Base-by-base conservation (phyloP, 37 sponge, comb jelly and placozoan species). In the Aplysina aerophoba region DNA sequence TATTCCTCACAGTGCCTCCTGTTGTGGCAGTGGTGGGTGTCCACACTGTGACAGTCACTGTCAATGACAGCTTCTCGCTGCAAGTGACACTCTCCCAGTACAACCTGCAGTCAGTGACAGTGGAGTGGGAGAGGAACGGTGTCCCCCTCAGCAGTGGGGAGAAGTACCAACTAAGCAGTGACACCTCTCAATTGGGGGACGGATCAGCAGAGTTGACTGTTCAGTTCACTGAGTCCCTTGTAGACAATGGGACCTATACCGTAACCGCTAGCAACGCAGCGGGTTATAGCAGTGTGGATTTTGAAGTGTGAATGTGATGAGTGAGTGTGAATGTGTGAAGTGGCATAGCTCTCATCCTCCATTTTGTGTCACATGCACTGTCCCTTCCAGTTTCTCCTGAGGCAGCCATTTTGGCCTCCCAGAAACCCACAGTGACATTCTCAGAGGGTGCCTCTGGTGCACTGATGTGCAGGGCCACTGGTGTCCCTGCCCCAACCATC, bases 401-500 rank as follows among this genome's bases (percentile, higher is more conserved):
- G 44, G 78, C 54, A n/a, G 40, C 78, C 17, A 14, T 50, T 39
- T 34, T 15, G 2, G 71, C 14, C 27, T 34, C 35, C 34, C 17
- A 3, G 15, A 69, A 31, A 69, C 71, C 71, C 28, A 20, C 44
- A 19, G 35, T 74, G 17, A 54, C 38, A 4, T 64, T 64, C 3
- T 55, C 63, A 39, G 87, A 83, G 56, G 36, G 59, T n/a, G 27
- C 61, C 14, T n/a, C 40, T 17, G 73, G 59, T 50, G 38, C 24
- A n/a, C 54, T 91, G 20, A 53, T 38, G 17, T 91, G 91, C 50
- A 57, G 62, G 27, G 87, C 84, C 31, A 40, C 59, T 54, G 87
- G 91, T 58, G 50, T 80, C 36, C 91, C 91, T 28, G 69, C 79
- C 22, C 87, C 87, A 19, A 66, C 62, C 50, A 69, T 91, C 31